Percentiles rank a stretch among this genome's conserved stretches.
Conservation (phyloP, 2,797 vertebrate species). For the Melopsittacus undulatus region DNA sequence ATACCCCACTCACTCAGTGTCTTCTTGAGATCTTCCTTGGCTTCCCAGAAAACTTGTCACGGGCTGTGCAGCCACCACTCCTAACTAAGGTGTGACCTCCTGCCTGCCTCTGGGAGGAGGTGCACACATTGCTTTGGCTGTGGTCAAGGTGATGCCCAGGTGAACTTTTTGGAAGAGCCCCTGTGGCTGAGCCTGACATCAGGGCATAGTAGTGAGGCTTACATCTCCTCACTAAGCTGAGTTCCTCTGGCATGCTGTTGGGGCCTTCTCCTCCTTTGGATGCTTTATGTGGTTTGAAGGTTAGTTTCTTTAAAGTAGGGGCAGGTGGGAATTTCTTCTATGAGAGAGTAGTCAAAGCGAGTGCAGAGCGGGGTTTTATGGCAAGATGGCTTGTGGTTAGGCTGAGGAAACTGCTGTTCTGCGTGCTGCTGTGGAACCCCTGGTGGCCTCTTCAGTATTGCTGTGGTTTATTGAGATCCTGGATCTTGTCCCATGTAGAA, state of each 20-base stretch:
- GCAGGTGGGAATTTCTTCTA: not conserved
- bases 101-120: not conserved
- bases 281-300: not conserved
- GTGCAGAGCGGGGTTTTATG: not conserved
- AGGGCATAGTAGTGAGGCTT: not conserved
- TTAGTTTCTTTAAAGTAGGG: not conserved
- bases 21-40: not conserved
- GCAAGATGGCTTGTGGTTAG: not conserved
- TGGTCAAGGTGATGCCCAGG: not conserved
- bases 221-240: fast-evolving
- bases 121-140: not conserved
- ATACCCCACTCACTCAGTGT: not conserved
- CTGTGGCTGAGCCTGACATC: not conserved
- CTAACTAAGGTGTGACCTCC: not conserved
- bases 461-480: not conserved
- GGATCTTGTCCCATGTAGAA: not conserved
- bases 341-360: not conserved
- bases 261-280: not conserved
- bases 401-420: not conserved
- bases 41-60: not conserved
- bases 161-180: not conserved
- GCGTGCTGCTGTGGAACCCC: not conserved
- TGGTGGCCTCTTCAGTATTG: not conserved
- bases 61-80: not conserved
- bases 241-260: not conserved